Evolutionary conservation across 2,888 invertebrate species (phyloP).

Genomic region (Cheilosia urbana): DNA sequence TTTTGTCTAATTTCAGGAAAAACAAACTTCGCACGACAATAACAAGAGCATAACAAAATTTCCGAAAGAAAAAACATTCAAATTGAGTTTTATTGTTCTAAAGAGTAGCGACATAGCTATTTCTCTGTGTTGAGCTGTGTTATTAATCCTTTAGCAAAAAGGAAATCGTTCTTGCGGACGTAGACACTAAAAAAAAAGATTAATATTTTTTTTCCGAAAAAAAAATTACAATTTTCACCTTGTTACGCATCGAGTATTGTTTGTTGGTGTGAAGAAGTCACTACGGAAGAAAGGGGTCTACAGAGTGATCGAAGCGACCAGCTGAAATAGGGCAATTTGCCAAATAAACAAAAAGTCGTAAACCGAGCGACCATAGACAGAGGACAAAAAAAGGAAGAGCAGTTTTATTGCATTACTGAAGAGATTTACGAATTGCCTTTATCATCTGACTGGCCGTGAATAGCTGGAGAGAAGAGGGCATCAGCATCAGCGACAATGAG

Average conservation of each 20-base stretch:
- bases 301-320: constrained; percentile 42
- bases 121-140: constrained; percentile 8
- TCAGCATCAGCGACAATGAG: constrained; percentile 85
- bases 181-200: constrained; percentile 18
- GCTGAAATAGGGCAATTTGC: constrained; percentile 65
- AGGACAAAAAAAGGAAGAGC: constrained; percentile 2
- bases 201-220: constrained; percentile 28
- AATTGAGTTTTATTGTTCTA: constrained; percentile 11
- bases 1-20: constrained; percentile 55
- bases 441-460: constrained; percentile 41
- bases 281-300: constrained; percentile 15
- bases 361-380: constrained; percentile 26
- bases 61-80: background rate
- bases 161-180: constrained; percentile 11
- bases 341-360: constrained; percentile 70
- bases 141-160: constrained; percentile 27
- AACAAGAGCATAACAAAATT: constrained; percentile 42
- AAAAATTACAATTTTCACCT: constrained; percentile 60
- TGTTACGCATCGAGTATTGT: constrained; percentile 66
- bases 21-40: constrained; percentile 33
- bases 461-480: constrained; percentile 64
- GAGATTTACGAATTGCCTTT: constrained; percentile 48
- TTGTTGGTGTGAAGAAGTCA: constrained; percentile 34
- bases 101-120: constrained; percentile 8
- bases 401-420: constrained; percentile 38